A percentile compares a stretch with the other conserved stretches of the same genome.
Conservation (phyloP, 2,797 vertebrate genomes). For the Glyptemys insculpta region DNA sequence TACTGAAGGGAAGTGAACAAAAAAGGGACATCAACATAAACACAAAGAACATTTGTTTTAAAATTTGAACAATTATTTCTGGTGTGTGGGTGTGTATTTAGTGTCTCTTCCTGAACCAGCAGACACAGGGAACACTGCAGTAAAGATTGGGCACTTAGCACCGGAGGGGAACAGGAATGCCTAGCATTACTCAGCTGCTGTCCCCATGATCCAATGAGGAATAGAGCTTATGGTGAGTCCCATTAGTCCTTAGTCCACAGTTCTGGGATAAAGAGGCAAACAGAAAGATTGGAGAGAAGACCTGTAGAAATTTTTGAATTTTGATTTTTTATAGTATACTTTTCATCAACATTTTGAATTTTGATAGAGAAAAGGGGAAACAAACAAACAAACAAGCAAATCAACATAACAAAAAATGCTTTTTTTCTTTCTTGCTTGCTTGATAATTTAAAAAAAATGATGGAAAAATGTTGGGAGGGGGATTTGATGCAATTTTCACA, state of each 20-base stretch:
- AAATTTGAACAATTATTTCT: background rate
- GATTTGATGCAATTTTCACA: background rate
- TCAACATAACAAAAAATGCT: accelerated
- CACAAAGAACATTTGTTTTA: background rate
- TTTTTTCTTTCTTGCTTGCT: background rate
- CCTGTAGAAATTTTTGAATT: background rate
- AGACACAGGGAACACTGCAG: background rate
- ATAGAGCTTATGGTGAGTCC: accelerated
- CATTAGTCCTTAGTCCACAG: accelerated
- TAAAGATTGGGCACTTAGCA: background rate
- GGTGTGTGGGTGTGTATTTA: background rate
- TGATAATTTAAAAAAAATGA: too few relatives aligned
- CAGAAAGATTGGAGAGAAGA: background rate
- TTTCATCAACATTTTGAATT: background rate
- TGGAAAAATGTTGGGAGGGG: background rate
- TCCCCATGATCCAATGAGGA: background rate
- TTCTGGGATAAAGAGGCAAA: background rate
- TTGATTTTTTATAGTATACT: background rate
- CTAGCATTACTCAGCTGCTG: background rate
- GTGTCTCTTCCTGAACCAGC: background rate
- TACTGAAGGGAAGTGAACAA: background rate
- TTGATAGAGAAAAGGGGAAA: background rate
- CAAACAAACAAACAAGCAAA: background rate
- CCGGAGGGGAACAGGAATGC: background rate
- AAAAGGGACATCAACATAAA: background rate